Conservation (phyloP, 2,113 vertebrate species). For the Carlito syrichta region DNA sequence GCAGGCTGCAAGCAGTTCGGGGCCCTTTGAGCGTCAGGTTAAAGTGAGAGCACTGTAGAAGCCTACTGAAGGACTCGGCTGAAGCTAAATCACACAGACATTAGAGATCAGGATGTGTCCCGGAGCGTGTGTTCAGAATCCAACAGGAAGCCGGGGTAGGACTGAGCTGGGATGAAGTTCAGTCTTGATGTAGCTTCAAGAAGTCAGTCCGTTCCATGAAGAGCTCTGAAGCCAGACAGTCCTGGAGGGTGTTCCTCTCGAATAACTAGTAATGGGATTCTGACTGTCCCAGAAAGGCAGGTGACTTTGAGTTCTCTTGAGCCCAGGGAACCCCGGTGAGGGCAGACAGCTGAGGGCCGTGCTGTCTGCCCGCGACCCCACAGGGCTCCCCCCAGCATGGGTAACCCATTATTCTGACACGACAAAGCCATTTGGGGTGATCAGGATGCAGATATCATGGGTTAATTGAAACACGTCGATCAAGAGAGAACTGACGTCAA, state of each 20-base stretch:
- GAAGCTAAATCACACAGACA: neutral
- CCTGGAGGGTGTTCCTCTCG: neutral
- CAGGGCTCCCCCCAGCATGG: neutral
- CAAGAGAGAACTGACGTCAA: neutral
- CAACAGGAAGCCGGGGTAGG: neutral
- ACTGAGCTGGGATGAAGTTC: neutral
- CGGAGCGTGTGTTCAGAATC: neutral
- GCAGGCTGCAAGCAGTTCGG: neutral
- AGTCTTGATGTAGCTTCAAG: neutral
- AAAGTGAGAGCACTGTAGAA: neutral
- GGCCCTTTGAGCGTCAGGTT: neutral
- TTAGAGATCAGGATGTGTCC: neutral
- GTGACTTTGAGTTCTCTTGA: neutral
- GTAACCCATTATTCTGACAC: neutral
- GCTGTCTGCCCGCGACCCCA: neutral
- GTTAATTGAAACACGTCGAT: too few relatives aligned
- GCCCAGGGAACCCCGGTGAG: neutral
- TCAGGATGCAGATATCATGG: neutral
- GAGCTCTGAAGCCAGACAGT: neutral
- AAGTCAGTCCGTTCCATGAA: neutral
- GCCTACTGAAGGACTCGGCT: neutral
- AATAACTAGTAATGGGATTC: neutral
- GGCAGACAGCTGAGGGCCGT: neutral
- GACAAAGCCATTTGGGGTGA: neutral
- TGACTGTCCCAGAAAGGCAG: neutral